Conservation (phyloP, 2,797 vertebrate species). For the Myiothlypis coronata region DNA sequence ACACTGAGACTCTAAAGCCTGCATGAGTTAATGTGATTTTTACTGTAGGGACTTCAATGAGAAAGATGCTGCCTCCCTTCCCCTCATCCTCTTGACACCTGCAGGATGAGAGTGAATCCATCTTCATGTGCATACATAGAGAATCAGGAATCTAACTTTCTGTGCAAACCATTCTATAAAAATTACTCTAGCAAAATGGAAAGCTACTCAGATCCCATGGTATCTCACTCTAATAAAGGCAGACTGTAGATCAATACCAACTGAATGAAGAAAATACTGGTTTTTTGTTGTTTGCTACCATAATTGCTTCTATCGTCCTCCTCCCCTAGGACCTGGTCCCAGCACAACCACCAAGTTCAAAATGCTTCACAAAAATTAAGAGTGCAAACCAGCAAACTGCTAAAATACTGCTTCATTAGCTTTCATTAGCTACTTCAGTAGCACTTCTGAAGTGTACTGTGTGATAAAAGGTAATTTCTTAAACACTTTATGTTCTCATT, state of each 20-base stretch:
- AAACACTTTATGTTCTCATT: not conserved
- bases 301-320: not conserved
- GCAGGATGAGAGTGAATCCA: not conserved
- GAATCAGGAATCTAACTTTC: not conserved
- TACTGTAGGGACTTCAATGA: not conserved
- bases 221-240: not conserved
- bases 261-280: not conserved
- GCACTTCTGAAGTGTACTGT: not conserved
- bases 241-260: not conserved
- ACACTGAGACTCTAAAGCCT: not conserved
- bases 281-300: not conserved
- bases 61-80: not conserved
- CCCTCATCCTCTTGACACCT: fast-evolving
- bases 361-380: not conserved
- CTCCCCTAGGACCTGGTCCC: fast-evolving
- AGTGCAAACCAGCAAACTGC: not conserved
- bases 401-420: not conserved
- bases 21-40: not conserved
- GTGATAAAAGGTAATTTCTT: not conserved
- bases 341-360: not conserved
- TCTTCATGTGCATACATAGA: not conserved
- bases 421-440: not conserved
- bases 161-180: not conserved
- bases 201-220: not conserved
- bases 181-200: not conserved